phyloP scores from a whole-genome alignment of 2,797 vertebrate genomes.

The Rhynchotus rufescens region DNA sequence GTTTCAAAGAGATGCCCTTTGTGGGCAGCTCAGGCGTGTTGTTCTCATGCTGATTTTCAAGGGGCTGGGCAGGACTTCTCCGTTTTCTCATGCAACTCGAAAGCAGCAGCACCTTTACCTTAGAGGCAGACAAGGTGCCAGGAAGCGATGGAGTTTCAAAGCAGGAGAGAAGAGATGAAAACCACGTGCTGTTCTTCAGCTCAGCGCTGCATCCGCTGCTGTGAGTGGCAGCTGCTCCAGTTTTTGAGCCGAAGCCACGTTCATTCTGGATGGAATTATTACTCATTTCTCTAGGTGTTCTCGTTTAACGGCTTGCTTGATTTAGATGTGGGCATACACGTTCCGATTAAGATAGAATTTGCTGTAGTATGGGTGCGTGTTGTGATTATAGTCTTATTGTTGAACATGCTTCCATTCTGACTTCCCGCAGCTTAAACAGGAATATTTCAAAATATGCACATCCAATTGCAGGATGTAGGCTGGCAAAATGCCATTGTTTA shows the following conservation, averaged over 20 bases:
- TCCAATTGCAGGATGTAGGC: background rate
- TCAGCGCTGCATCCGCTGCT: slow-evolving; percentile 20
- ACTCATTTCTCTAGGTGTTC: slow-evolving; percentile 62
- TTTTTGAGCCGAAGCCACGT: slow-evolving; percentile 54
- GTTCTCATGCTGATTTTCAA: slow-evolving; percentile 62
- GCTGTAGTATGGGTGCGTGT: background rate
- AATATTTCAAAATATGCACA: background rate
- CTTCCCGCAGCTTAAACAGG: background rate
- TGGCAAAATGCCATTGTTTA: background rate
- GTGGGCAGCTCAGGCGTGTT: slow-evolving; percentile 48
- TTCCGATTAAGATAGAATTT: slow-evolving; percentile 44
- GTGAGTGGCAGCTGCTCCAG: slow-evolving; percentile 59
- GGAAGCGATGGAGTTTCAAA: slow-evolving; percentile 69
- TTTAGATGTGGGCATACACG: slow-evolving; percentile 41
- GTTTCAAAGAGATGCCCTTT: slow-evolving; percentile 53
- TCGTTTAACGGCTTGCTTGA: slow-evolving; percentile 70
- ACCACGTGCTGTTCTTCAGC: slow-evolving; percentile 49
- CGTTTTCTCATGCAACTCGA: slow-evolving; percentile 22
- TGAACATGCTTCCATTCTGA: background rate
- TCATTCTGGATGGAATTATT: slow-evolving; percentile 65
- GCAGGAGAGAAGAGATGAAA: slow-evolving; percentile 68
- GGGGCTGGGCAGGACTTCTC: slow-evolving; percentile 43
- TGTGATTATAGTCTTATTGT: background rate
- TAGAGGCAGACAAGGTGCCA: slow-evolving; percentile 57
- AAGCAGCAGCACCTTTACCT: slow-evolving; percentile 66